phyloP scores from a whole-genome alignment of 2,888 invertebrate species.

The Rugalucina vietnamica region DNA sequence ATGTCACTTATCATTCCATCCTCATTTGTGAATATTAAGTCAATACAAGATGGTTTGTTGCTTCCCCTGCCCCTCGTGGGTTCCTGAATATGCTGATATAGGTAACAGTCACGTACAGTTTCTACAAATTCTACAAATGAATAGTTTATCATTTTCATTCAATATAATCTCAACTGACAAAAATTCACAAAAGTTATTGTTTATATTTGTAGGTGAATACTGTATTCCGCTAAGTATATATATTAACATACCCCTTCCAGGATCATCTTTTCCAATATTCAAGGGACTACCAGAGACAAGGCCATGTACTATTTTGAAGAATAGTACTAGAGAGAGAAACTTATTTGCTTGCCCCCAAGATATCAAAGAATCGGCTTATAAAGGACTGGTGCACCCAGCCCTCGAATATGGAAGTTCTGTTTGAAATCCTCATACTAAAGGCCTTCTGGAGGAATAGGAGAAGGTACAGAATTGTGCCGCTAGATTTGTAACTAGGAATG shows the following conservation, averaged over 20 bases:
- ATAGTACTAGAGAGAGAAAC: no score
- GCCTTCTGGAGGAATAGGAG: no score
- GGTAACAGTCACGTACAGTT: not conserved
- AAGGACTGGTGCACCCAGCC: no score
- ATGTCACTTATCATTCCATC: not conserved
- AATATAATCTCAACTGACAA: conserved; percentile 5
- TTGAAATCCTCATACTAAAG: no score
- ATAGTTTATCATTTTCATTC: not conserved
- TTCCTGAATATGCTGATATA: not conserved
- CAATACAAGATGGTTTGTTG: not conserved
- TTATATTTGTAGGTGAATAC: not conserved
- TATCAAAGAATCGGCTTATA: no score
- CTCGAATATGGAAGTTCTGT: no score
- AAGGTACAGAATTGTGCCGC: no score
- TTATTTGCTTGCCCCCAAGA: no score
- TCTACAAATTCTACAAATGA: not conserved
- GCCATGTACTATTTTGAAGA: no score
- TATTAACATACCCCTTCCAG: conserved; percentile 17
- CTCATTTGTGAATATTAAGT: not conserved
- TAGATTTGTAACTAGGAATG: no score
- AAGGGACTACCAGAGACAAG: no score
- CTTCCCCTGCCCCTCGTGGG: not conserved
- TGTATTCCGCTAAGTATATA: not conserved
- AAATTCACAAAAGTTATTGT: not conserved
- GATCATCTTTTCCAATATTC: not conserved